These are phyloP conservation scores for Pempheris klunzingeri DNA, from an alignment of 2,797 vertebrate genomes.

Conservation along the genomic window DNA sequence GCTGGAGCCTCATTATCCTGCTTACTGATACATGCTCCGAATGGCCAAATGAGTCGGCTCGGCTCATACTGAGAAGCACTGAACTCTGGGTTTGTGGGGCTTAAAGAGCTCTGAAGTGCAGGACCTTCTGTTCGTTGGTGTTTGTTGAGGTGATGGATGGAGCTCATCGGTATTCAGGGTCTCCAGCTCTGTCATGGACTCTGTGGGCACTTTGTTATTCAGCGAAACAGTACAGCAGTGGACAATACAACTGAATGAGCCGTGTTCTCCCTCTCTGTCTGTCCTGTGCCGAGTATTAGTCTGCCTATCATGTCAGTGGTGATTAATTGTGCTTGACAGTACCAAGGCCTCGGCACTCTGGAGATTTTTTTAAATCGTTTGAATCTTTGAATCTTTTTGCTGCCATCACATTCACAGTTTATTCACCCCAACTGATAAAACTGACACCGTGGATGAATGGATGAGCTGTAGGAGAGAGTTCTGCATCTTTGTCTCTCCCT, in stretches of 20 bases:
- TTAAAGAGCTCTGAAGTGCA: slow-evolving; percentile 49
- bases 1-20: slow-evolving; percentile 63
- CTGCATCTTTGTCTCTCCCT: background rate
- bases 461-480: slow-evolving; percentile 7
- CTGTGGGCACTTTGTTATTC: slow-evolving; percentile 47
- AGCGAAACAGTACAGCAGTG: slow-evolving; percentile 41
- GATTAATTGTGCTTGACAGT: slow-evolving; percentile 58
- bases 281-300: slow-evolving; percentile 43
- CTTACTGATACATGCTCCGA: slow-evolving; percentile 45
- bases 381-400: slow-evolving; percentile 44
- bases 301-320: slow-evolving; percentile 50
- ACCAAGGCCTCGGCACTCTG: slow-evolving; percentile 38
- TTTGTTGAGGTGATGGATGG: slow-evolving; percentile 75
- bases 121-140: slow-evolving; percentile 52
- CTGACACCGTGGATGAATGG: slow-evolving; percentile 40
- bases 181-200: slow-evolving; percentile 43
- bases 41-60: slow-evolving; percentile 28
- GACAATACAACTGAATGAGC: slow-evolving; percentile 61
- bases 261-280: slow-evolving; percentile 25
- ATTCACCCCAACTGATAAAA: slow-evolving; percentile 52
- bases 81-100: slow-evolving; percentile 47
- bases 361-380: slow-evolving; percentile 31
- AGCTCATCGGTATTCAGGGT: slow-evolving; percentile 73
- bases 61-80: slow-evolving; percentile 27
- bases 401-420: slow-evolving; percentile 56